Percentiles rank a stretch among this genome's conserved stretches.
Conservation (phyloP, 2,888 invertebrate species). For the Cactoblastis cactorum region DNA sequence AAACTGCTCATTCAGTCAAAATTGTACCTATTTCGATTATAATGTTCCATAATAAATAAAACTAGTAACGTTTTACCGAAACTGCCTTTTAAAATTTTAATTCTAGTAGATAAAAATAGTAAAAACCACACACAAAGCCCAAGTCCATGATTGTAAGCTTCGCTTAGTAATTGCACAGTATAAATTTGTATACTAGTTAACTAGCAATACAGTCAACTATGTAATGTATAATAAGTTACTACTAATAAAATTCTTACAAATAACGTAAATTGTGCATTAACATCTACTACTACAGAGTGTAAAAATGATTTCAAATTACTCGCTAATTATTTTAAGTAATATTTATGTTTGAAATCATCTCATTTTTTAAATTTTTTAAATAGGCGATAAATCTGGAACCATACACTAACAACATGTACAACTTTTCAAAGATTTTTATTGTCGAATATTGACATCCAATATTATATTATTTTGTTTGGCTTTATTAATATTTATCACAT, state of each 20-base stretch:
- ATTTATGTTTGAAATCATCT: conserved; percentile 19
- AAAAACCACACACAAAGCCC: conserved; percentile 5
- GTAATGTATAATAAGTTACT: conserved; percentile 41
- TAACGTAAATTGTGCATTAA: conserved; percentile 69
- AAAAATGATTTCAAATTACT: conserved; percentile 49
- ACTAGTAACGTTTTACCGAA: conserved; percentile 8
- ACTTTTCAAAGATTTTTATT: conserved; percentile 8
- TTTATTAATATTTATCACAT: too few species aligned
- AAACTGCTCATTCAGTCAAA: neutral
- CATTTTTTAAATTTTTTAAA: conserved; percentile 10
- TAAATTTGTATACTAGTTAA: conserved; percentile 31
- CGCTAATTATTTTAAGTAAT: conserved; percentile 26
- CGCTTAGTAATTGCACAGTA: conserved; percentile 33
- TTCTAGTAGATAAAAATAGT: conserved; percentile 5
- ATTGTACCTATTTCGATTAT: neutral
- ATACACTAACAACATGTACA: neutral
- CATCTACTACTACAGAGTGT: conserved; percentile 70
- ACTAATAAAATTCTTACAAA: conserved; percentile 44
- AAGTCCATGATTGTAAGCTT: neutral
- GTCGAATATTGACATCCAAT: conserved; percentile 9
- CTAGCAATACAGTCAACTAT: conserved; percentile 32
- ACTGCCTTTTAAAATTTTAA: conserved; percentile 1
- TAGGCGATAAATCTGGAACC: conserved; percentile 2
- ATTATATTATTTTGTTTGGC: neutral
- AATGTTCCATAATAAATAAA: conserved; percentile 5